Percentiles rank a stretch among this genome's conserved stretches.
phyloP scores from a whole-genome alignment of 1,140 invertebrate species.

The Eciton burchellii region DNA sequence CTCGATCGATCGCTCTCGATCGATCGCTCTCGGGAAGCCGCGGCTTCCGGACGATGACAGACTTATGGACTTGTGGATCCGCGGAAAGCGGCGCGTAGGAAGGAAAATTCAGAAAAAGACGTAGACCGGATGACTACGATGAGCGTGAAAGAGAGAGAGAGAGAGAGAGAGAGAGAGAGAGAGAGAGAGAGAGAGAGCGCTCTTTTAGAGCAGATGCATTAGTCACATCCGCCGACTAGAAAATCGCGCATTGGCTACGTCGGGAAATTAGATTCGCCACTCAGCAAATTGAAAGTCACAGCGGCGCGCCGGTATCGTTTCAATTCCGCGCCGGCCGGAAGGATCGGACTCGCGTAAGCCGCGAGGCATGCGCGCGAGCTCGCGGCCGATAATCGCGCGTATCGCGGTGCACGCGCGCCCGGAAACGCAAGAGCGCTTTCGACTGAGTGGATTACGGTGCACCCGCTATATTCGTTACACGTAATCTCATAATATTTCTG shows the following conservation, averaged over 20 bases:
- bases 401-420: slow-evolving; percentile 8
- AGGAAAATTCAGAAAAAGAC: not conserved
- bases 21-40: not conserved
- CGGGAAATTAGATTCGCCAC: slow-evolving; percentile 65
- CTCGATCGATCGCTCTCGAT: slow-evolving; percentile 20
- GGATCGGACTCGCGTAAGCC: slow-evolving; percentile 70
- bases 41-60: too few species aligned
- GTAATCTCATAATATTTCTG: slow-evolving; percentile 75
- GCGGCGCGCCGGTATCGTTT: slow-evolving; percentile 64
- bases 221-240: slow-evolving; percentile 52
- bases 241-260: slow-evolving; percentile 44
- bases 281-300: slow-evolving; percentile 75
- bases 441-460: slow-evolving; percentile 69
- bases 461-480: slow-evolving; percentile 69
- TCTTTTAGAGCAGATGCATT: slow-evolving; percentile 58
- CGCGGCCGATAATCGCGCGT: slow-evolving; percentile 23
- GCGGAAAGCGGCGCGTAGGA: too few species aligned
- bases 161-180: too few species aligned
- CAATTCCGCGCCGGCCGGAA: slow-evolving; percentile 60
- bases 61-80: too few species aligned
- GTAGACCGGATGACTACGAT: not conserved
- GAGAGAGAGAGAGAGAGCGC: slow-evolving; percentile 5
- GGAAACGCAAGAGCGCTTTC: slow-evolving; percentile 59
- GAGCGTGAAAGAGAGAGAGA: too few species aligned
- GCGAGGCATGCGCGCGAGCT: slow-evolving; percentile 39